phyloP scores from a whole-genome alignment of 1,140 invertebrate species.

The Megalopta genalis region DNA sequence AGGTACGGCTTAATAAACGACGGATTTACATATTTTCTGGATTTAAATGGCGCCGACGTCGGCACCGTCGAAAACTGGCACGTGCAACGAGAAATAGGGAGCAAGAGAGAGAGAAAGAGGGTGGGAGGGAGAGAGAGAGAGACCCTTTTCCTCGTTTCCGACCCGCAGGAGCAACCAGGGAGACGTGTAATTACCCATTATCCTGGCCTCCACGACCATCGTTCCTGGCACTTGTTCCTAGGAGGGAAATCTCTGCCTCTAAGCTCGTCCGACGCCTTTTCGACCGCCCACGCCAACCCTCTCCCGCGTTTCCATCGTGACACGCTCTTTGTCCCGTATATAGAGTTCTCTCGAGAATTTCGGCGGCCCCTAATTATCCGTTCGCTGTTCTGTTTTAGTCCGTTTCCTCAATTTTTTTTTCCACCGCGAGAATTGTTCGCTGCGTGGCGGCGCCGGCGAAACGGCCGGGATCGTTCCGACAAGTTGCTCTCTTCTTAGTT shows the following conservation, averaged over 20 bases:
- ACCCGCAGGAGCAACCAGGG: conserved; percentile 10
- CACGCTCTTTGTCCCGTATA: neutral
- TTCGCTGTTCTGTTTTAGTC: neutral
- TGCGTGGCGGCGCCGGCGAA: too few species aligned
- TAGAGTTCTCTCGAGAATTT: conserved; percentile 11
- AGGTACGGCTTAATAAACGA: conserved; percentile 67
- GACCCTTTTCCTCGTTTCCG: neutral
- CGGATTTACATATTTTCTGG: conserved; percentile 70
- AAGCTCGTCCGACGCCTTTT: neutral
- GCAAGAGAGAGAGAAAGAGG: neutral
- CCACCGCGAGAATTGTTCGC: neutral
- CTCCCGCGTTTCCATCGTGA: neutral
- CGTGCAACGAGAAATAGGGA: conserved; percentile 39
- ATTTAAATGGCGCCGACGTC: conserved; percentile 60
- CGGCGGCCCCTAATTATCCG: conserved; percentile 12
- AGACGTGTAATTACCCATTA: conserved; percentile 60
- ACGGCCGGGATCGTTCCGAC: too few species aligned
- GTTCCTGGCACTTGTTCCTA: conserved; percentile 2
- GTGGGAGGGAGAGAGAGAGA: neutral
- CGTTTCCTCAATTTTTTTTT: neutral
- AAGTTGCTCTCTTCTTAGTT: too few species aligned
- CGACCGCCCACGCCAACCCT: neutral
- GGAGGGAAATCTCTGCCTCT: conserved; percentile 7
- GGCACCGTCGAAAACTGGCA: conserved; percentile 58
- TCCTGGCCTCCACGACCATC: conserved; percentile 33